A percentile compares a stretch with the other conserved stretches of the same genome.
phyloP scores from a whole-genome alignment of 1,140 invertebrate genomes.

The Battus philenor region DNA sequence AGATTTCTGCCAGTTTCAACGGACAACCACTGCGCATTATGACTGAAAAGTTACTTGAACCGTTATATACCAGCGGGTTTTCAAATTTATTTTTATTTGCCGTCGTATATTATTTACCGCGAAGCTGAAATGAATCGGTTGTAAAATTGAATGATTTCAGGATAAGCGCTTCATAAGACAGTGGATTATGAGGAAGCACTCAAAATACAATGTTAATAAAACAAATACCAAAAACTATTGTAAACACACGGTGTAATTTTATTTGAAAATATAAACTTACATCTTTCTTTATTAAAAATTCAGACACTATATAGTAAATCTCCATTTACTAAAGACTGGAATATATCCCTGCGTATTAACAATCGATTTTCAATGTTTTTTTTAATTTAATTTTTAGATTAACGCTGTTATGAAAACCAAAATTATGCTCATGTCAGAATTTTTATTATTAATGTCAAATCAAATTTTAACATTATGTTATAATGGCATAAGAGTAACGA shows the following conservation, averaged over 20 bases:
- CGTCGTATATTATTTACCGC: conserved; percentile 2
- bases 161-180: conserved; percentile 2
- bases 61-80: neutral
- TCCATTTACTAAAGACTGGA: neutral
- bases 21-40: neutral
- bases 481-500: no score
- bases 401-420: no score
- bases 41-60: neutral
- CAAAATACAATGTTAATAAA: no score
- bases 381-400: no score
- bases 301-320: neutral
- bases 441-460: no score
- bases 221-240: no score
- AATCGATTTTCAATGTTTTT: no score
- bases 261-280: no score
- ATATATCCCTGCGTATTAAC: no score
- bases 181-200: neutral
- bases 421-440: no score
- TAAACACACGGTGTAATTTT: no score
- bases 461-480: no score
- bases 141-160: conserved; percentile 24
- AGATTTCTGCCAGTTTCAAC: conserved; percentile 60
- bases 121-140: conserved; percentile 22
- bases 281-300: neutral
- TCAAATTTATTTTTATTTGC: conserved; percentile 28